Evolutionary conservation across 2,888 invertebrate species (phyloP).

Genomic region (Meteorus colon): DNA sequence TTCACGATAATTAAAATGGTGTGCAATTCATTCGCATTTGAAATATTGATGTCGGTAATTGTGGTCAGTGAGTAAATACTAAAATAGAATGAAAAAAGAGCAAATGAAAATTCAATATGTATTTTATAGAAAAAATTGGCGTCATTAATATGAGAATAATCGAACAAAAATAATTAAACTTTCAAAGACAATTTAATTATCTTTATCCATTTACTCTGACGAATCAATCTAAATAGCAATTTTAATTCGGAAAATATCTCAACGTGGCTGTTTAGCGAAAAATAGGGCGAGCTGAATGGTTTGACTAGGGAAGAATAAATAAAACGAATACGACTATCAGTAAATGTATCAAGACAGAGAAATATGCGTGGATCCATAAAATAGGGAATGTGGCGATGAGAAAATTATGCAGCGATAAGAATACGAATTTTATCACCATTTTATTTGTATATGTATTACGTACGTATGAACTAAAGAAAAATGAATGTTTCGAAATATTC

Average conservation of each 20-base stretch:
- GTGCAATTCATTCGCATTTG: background rate
- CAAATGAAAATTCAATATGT: background rate
- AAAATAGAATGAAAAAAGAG: background rate
- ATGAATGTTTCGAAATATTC: background rate
- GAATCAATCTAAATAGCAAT: constrained; percentile 57
- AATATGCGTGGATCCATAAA: constrained; percentile 25
- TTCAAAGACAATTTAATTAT: constrained; percentile 55
- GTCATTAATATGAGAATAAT: background rate
- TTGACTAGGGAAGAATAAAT: background rate
- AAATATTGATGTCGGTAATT: background rate
- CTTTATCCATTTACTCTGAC: constrained; percentile 57
- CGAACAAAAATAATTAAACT: background rate
- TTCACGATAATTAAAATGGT: constrained; percentile 19
- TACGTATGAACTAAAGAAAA: background rate
- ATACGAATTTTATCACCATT: constrained; percentile 14
- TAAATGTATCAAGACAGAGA: constrained; percentile 30
- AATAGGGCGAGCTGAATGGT: constrained; percentile 18
- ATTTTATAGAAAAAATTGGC: background rate
- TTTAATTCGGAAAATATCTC: constrained; percentile 47
- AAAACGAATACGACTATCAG: background rate
- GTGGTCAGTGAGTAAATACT: background rate
- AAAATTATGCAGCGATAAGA: constrained; percentile 44
- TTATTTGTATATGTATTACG: background rate
- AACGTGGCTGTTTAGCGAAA: background rate
- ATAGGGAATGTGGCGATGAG: constrained; percentile 38